phyloP scores from a whole-genome alignment of 2,888 invertebrate genomes.

The Drosophila greeni region DNA sequence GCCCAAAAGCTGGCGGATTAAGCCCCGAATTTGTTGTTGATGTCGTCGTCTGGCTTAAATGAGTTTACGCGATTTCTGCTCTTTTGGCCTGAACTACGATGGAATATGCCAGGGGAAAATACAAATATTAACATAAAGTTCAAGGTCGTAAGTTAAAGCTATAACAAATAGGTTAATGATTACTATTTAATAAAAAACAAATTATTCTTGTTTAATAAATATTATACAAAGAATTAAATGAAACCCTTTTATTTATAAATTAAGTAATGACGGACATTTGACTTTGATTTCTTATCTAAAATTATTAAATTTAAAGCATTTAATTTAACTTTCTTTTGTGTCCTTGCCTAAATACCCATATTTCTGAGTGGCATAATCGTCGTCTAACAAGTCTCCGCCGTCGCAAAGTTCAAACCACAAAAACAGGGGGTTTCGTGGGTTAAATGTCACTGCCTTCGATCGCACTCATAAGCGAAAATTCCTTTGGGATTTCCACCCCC shows the following conservation, averaged over 20 bases:
- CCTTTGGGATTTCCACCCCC: constrained; percentile 17
- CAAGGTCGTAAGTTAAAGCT: background rate
- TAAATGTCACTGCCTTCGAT: constrained; percentile 31
- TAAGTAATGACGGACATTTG: background rate
- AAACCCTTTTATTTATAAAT: background rate
- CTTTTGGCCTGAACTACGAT: constrained; percentile 1
- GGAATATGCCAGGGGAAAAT: background rate
- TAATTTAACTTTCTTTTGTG: background rate
- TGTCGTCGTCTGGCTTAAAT: constrained; percentile 37
- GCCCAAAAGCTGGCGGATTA: constrained; percentile 16
- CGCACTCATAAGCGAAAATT: constrained; percentile 30
- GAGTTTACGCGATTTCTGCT: constrained; percentile 21
- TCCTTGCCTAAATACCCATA: constrained; percentile 2
- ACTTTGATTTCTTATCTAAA: background rate
- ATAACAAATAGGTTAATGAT: background rate
- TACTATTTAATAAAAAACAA: background rate
- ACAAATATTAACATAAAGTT: background rate
- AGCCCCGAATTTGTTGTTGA: constrained; percentile 33
- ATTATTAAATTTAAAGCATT: background rate
- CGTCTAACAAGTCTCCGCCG: background rate
- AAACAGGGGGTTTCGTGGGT: constrained; percentile 1
- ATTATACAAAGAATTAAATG: background rate
- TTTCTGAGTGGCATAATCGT: constrained; percentile 21
- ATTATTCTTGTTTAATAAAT: too few species aligned
- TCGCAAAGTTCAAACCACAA: constrained; percentile 9